Evolutionary conservation across 2,113 vertebrate genomes (phyloP).

Genomic region (Jaculus jaculus): DNA sequence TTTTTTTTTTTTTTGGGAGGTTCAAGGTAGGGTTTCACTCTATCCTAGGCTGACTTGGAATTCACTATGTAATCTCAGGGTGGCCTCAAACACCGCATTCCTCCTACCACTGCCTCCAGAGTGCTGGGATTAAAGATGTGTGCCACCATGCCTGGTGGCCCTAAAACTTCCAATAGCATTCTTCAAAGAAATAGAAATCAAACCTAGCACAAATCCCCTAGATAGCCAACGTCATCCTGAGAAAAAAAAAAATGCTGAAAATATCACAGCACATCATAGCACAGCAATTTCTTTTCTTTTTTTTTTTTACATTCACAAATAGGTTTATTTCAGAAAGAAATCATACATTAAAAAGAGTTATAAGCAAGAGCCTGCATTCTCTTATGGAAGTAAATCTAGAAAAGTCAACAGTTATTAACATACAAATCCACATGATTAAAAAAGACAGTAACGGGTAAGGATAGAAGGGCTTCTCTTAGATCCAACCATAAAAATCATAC

Average conservation of each 20-base stretch:
- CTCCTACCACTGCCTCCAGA: too few species aligned
- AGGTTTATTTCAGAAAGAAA: conserved; percentile 75
- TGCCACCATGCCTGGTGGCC: too few species aligned
- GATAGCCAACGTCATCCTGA: not conserved
- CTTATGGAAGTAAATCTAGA: conserved; percentile 29
- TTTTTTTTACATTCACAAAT: conserved; percentile 62
- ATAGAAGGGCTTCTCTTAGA: conserved; percentile 50
- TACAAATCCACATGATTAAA: conserved; percentile 60
- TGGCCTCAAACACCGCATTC: too few species aligned
- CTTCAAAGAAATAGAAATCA: not conserved
- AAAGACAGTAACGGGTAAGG: conserved; percentile 46
- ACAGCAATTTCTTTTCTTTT: too few species aligned
- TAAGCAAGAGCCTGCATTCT: conserved; percentile 37
- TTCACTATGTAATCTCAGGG: too few species aligned
- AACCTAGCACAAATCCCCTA: not conserved
- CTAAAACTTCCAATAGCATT: not conserved
- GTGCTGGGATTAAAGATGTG: too few species aligned
- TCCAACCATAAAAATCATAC: conserved; percentile 63
- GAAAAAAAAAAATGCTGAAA: not conserved
- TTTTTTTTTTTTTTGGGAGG: too few species aligned
- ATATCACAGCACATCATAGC: not conserved
- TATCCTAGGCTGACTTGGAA: too few species aligned
- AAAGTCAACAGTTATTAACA: conserved; percentile 52
- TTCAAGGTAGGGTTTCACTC: too few species aligned
- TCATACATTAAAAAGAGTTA: conserved; percentile 58